Percentiles rank a stretch among this genome's conserved stretches.
phyloP scores from a whole-genome alignment of 2,797 vertebrate genomes.

The Gadopsis bispinosus region DNA sequence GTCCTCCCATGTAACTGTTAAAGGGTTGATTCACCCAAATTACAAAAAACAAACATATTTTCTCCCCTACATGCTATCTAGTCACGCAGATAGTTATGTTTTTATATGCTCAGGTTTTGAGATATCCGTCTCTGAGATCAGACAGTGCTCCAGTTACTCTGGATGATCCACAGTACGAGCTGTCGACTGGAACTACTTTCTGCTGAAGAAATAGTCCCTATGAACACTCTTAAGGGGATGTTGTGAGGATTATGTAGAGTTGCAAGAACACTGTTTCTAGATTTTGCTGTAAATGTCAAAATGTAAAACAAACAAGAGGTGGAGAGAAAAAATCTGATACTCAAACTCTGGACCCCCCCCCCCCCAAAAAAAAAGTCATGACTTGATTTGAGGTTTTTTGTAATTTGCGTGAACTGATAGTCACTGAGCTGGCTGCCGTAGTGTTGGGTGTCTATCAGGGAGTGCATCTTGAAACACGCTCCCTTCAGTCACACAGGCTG shows the following conservation, averaged over 20 bases:
- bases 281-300: background rate
- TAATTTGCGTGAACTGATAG: background rate
- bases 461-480: conserved; percentile 4
- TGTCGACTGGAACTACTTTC: background rate
- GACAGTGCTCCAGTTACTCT: background rate
- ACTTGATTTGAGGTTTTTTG: background rate
- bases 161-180: background rate
- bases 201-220: background rate
- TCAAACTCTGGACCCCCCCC: too few species aligned
- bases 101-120: background rate
- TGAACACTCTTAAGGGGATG: background rate
- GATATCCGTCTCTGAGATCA: background rate
- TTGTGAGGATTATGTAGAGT: background rate
- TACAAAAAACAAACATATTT: background rate
- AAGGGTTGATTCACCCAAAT: background rate
- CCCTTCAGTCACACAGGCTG: background rate
- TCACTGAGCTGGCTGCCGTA: background rate
- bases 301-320: background rate
- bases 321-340: background rate
- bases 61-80: background rate
- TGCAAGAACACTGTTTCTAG: background rate
- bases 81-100: background rate
- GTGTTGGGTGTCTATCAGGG: background rate
- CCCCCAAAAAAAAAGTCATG: background rate
- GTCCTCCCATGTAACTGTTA: background rate